phyloP scores from a whole-genome alignment of 2,888 invertebrate genomes.

The Eurytoma adleriae region DNA sequence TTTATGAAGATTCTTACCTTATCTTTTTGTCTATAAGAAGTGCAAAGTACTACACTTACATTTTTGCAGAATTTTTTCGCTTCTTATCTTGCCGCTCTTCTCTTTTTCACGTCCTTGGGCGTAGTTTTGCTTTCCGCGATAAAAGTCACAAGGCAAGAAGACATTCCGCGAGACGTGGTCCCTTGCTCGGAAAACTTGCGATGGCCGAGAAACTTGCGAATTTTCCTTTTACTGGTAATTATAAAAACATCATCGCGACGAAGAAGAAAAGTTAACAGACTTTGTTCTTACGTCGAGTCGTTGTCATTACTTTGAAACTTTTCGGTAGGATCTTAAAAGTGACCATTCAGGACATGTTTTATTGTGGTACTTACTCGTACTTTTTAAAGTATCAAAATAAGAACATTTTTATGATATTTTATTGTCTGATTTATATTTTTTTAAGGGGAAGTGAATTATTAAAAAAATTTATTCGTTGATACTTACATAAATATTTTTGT shows the following conservation, averaged over 20 bases:
- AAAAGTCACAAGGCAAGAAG: conserved; percentile 6
- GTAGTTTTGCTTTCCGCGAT: conserved; percentile 2
- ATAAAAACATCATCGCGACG: conserved; percentile 37
- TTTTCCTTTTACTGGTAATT: conserved; percentile 45
- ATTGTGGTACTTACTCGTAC: too few species aligned
- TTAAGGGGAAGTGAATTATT: too few species aligned
- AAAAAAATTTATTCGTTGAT: too few species aligned
- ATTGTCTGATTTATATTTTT: too few species aligned
- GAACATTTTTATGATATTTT: too few species aligned
- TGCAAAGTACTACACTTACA: too few species aligned
- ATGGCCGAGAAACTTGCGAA: conserved; percentile 26
- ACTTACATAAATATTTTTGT: too few species aligned
- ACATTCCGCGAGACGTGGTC: not conserved
- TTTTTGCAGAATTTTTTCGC: conserved; percentile 10
- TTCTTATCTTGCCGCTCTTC: not conserved
- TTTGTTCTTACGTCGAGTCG: conserved; percentile 21
- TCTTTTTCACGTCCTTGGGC: not conserved
- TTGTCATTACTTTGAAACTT: conserved; percentile 21
- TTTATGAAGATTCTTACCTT: too few species aligned
- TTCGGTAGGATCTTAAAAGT: too few species aligned
- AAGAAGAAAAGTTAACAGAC: conserved; percentile 31
- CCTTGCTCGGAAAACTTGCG: conserved; percentile 6
- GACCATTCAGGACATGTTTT: too few species aligned
- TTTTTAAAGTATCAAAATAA: too few species aligned
- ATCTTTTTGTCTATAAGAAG: too few species aligned